phyloP scores from a whole-genome alignment of 2,888 invertebrate species.

The Alsophila aescularia region DNA sequence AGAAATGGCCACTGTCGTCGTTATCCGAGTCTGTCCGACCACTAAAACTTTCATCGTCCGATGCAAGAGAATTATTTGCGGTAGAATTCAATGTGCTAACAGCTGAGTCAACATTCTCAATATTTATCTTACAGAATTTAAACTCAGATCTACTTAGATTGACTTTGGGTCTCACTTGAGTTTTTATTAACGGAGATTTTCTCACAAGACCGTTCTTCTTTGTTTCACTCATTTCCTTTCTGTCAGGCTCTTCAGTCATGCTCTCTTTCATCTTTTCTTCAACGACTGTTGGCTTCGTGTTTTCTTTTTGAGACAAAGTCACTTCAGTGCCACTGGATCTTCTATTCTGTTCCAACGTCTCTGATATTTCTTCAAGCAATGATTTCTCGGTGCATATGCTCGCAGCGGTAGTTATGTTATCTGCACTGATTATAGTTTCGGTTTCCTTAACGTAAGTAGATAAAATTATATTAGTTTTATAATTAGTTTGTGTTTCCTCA shows the following conservation, averaged over 20 bases:
- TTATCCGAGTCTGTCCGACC: slow-evolving; percentile 85
- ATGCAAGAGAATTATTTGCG: slow-evolving; percentile 78
- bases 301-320: slow-evolving; percentile 61
- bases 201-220: slow-evolving; percentile 81
- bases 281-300: slow-evolving; percentile 72
- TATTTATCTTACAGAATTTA: slow-evolving; percentile 82
- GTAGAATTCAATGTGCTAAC: slow-evolving; percentile 85
- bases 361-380: slow-evolving; percentile 89
- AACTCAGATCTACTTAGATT: slow-evolving; percentile 82
- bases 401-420: slow-evolving; percentile 60
- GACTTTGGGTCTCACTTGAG: slow-evolving; percentile 87
- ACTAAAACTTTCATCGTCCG: slow-evolving; percentile 80
- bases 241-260: slow-evolving; percentile 76
- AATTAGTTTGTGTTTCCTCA: slow-evolving; percentile 69
- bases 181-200: slow-evolving; percentile 87
- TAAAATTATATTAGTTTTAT: slow-evolving; percentile 84
- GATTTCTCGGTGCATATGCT: slow-evolving; percentile 86
- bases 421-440: slow-evolving; percentile 73
- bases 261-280: slow-evolving; percentile 78
- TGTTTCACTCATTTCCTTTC: slow-evolving; percentile 71
- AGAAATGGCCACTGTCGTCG: slow-evolving; percentile 82
- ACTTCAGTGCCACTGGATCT: slow-evolving; percentile 73
- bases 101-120: slow-evolving; percentile 81
- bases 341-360: slow-evolving; percentile 88
- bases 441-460: slow-evolving; percentile 84